Percentiles rank a stretch among this genome's conserved stretches.
Evolutionary conservation across 1,140 invertebrate species (phyloP).

Genomic region (Cyclina sinensis): DNA sequence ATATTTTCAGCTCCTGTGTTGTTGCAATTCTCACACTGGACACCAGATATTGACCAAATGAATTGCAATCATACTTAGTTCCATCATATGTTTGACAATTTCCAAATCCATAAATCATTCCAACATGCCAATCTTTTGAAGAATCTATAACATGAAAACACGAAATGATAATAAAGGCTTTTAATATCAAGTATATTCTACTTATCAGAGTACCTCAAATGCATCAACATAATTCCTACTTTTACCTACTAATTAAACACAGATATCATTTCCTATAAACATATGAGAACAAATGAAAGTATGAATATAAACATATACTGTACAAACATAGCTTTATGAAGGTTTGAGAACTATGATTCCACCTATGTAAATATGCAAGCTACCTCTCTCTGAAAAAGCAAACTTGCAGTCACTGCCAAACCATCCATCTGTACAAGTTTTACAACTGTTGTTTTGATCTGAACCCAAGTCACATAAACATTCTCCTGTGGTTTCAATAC

Average conservation of each 20-base stretch:
- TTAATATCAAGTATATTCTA: too few species aligned
- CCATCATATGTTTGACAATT: constrained; percentile 74
- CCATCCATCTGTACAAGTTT: constrained; percentile 69
- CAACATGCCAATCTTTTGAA: constrained; percentile 30
- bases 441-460: constrained; percentile 64
- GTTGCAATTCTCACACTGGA: constrained; percentile 40
- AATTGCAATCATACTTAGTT: constrained; percentile 65
- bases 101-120: constrained; percentile 67
- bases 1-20: constrained; percentile 45
- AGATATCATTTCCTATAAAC: too few species aligned
- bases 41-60: constrained; percentile 70
- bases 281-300: too few species aligned
- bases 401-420: constrained; percentile 73
- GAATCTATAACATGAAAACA: constrained; percentile 18
- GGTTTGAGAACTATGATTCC: too few species aligned
- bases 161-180: too few species aligned
- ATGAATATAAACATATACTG: too few species aligned
- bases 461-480: constrained; percentile 69
- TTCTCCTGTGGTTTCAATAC: constrained; percentile 60
- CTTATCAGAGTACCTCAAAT: too few species aligned
- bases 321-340: too few species aligned
- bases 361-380: neutral
- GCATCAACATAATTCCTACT: too few species aligned
- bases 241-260: too few species aligned
- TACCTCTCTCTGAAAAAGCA: constrained; percentile 20